Base-by-base conservation (phyloP, 1,140 invertebrate genomes). In the Aplysia californica region DNA sequence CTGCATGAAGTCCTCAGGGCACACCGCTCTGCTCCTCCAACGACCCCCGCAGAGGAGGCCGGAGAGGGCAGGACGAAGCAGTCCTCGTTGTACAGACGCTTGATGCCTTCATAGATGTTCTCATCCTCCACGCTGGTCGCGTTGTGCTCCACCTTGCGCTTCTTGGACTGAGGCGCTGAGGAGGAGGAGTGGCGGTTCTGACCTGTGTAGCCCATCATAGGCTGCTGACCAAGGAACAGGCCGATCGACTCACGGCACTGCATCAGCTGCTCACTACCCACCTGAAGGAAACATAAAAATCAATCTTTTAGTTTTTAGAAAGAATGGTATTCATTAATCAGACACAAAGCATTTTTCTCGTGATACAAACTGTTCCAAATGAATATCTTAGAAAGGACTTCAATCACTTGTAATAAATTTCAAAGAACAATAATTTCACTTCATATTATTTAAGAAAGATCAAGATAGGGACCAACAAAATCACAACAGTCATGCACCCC, bases 91-190 rank as follows among this genome's bases (percentile, higher is more conserved):
- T 90, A 90, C 26, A 90, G 82, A 29, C 86, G 80, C 67, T 90
- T 90, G 71, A 90, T 89, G 31, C 87, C 82, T 35, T 89, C 88
- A 59, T 87, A 89, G 31, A 90, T 84, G 36, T 89, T 84, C n/a
- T 86, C 85, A 41, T 83, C 82, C 29, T 82, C 82, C n/a, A 78
- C 78, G n/a, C 79, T 80, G 5, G 80, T 76, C 10, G 80, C 80
- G 15, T 82, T 75, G 29, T 84, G 83, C 18, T 83, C 82, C 15
- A 84, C 84, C 70, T 86, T 88, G 29, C 84, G 76, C 75, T 88
- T 87, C 74, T 84, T 84, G 23, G 84, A 84, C 61, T 80, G 82
- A 26, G 76, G 78, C 20, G 71, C 41, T 15, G 76, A 79, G 33
- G 26, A 76, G 35, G 50, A 68, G 33, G 73, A 71, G 39, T 58